Evolutionary conservation across 2,888 invertebrate genomes (phyloP), one percentile per base, ranked within the genome.

Genomic region (Lasioglossum leucozonium): DNA sequence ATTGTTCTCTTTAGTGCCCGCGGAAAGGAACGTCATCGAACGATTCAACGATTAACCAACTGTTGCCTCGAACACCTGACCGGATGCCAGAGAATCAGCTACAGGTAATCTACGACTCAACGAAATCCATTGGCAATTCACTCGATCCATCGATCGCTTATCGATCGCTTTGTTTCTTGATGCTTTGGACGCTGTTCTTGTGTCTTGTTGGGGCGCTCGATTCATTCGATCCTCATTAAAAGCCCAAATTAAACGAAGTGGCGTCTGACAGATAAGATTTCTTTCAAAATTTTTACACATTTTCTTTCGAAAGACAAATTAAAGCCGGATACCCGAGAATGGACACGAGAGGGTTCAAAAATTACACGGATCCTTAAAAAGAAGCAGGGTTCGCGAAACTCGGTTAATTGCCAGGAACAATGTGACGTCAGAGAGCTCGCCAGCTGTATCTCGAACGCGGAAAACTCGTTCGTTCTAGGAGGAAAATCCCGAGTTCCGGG

Each of bases 1-100:
- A 65, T 75, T 73, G 55, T 62, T 74, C 47, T 30, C 37, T 2
- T 42, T 18, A 40, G n/a, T 71, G 16, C 42, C 1, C 44, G 44
- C n/a, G 58, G n/a, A 71, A 44, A 67, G 55, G 34, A 72, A 16
- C 30, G 62, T 71, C 72, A 73, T 73, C 67, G 76, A 51, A 71
- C 47, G 75, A 72, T 30, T 44, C 34, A 58, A 55, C 77, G 71
- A 71, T 78, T 58, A 78, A 77, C 82, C 82, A 83, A 85, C 84
- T 85, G 79, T 85, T 83, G 84, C 79, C 78, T 58, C 40, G 69
- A 83, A 83, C 55, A 58, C 55, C 76, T 72, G 72, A 77, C 55
- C 71, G 55, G 72, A 67, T 72, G 65, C 76, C 81, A 55, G 71
- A 40, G 44, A 40, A 65, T 65, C n/a, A 26, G 40, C 76, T 8